phyloP scores from a whole-genome alignment of 2,113 vertebrate species.

The Chunga burmeisteri region DNA sequence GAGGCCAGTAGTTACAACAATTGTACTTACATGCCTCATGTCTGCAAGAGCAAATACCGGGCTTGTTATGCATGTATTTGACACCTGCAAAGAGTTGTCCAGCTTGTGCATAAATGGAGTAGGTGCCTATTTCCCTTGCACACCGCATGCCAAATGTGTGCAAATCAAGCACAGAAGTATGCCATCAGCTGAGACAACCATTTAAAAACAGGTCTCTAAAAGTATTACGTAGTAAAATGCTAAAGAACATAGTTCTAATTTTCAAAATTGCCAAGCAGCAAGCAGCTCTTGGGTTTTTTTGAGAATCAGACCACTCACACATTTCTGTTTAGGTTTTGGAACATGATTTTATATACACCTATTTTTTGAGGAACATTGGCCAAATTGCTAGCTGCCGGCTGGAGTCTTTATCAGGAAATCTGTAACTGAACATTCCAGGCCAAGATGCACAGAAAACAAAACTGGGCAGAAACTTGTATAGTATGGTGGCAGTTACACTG shows the following conservation, averaged over 20 bases:
- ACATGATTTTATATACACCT: neutral
- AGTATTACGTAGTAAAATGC: neutral
- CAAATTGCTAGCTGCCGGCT: neutral
- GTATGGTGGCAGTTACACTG: neutral
- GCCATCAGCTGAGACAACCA: neutral
- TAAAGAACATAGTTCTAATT: neutral
- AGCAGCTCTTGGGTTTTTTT: neutral
- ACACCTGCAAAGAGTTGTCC: neutral
- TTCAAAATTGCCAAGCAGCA: neutral
- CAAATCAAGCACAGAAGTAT: neutral
- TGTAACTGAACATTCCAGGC: neutral
- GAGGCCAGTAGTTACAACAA: neutral
- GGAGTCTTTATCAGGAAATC: constrained; percentile 16
- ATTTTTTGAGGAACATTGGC: neutral
- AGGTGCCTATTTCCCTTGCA: neutral
- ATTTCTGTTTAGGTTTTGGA: neutral
- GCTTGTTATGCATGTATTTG: rapidly evolving
- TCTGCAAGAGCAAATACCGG: neutral
- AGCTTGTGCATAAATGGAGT: neutral
- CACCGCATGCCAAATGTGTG: neutral
- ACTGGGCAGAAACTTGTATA: neutral
- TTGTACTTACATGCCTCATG: rapidly evolving
- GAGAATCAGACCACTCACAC: neutral
- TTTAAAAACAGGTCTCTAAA: neutral
- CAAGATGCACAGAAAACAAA: neutral